Evolutionary conservation across 2,113 vertebrate genomes (phyloP), one percentile per base, ranked within the genome.

Genomic region (Thunnus thynnus): DNA sequence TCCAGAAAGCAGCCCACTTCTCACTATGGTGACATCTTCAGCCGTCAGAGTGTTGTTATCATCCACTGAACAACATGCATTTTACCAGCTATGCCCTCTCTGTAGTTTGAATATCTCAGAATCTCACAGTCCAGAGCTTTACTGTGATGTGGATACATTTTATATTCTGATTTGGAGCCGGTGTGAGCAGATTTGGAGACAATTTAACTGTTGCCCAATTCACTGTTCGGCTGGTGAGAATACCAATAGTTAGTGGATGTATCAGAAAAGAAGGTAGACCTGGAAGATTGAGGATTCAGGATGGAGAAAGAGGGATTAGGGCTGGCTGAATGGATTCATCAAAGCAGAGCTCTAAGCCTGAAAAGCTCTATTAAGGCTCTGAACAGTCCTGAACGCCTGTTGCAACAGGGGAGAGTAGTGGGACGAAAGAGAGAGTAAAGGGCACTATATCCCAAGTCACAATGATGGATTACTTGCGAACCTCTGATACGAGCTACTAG

Each of bases 401-500:
- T 72, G 56, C 70, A 66, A 77, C n/a, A 85, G 30, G 83, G 65
- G 30, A 61, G 68, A 32, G 30, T 11, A 67, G 27, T 25, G 17
- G 65, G 14, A n/a, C n/a, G 55, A 73, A 81, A 66, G 65, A 27
- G 50, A 22, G 27, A 82, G 63, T 64, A 60, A 77, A 78, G 72
- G 14, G 51, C 20, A 36, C 9, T 8, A 6, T 58, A 72, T 72
- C n/a, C 13, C 25, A 57, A 67, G 57, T 78, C 55, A 57, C 75
- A 52, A 27, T 82, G 83, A 89, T 77, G 80, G 87, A 87, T 87
- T 86, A 82, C 20, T 27, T 20, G 27, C 44, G 1, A 80, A 72
- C 57, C 60, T 60, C 30, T 60, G 16, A 13, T 66, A 52, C 55
- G 72, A 41, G 36, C 36, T 41, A 41, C 36, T 41, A 41, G 36